These are phyloP conservation scores for Eilema sororculum DNA, from an alignment of 2,888 invertebrate species.

Conservation along the genomic window DNA sequence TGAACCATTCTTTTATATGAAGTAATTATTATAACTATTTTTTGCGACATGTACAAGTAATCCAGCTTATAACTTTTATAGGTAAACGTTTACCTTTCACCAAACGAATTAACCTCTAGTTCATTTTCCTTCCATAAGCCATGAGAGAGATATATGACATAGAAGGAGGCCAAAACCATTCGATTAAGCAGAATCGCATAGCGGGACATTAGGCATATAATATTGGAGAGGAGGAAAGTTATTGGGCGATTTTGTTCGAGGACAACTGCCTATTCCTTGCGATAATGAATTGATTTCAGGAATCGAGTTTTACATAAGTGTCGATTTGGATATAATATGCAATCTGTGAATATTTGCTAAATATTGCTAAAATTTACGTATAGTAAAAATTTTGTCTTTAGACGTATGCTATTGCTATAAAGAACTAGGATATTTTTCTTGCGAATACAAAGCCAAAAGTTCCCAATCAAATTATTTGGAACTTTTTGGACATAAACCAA, in stretches of 20 bases:
- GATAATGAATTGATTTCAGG: neutral
- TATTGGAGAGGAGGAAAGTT: slow-evolving; percentile 6
- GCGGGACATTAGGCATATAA: slow-evolving; percentile 16
- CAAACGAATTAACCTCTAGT: neutral
- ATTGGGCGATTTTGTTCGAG: neutral
- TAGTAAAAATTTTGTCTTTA: too few species aligned
- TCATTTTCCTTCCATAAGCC: neutral
- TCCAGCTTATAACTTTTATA: neutral
- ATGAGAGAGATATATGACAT: slow-evolving; percentile 7
- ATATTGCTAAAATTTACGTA: too few species aligned
- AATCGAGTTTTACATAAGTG: neutral
- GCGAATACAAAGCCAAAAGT: too few species aligned
- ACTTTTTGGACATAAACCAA: too few species aligned
- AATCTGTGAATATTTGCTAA: too few species aligned
- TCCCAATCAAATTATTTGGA: too few species aligned
- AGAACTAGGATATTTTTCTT: too few species aligned
- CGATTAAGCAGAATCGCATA: slow-evolving; percentile 13
- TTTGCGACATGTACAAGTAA: neutral
- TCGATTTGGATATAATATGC: too few species aligned
- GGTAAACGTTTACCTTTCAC: neutral
- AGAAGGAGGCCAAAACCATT: slow-evolving; percentile 13
- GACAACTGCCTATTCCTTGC: neutral
- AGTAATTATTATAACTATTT: neutral
- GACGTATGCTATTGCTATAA: too few species aligned
- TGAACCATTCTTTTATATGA: neutral